These are phyloP conservation scores for Tachycineta bicolor DNA, from an alignment of 2,113 vertebrate genomes.

Conservation along the genomic window DNA sequence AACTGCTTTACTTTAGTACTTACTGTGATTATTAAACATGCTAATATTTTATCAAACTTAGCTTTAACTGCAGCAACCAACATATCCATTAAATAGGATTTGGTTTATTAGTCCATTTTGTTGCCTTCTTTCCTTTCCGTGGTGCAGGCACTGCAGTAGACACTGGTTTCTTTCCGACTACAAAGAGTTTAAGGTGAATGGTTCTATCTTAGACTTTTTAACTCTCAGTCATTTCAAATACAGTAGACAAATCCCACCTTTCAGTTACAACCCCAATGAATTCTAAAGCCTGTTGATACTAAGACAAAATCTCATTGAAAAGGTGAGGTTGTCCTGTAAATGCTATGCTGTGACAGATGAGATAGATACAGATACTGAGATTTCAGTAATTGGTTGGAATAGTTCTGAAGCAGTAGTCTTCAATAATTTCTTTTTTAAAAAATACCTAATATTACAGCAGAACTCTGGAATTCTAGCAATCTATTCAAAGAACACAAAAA, in stretches of 20 bases:
- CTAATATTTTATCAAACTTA: not conserved
- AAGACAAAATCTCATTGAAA: not conserved
- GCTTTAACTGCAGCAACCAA: not conserved
- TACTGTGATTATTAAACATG: not conserved
- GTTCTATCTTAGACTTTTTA: not conserved
- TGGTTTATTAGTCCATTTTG: not conserved
- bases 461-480: not conserved
- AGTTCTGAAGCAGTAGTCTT: not conserved
- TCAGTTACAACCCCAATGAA: not conserved
- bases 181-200: not conserved
- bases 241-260: not conserved
- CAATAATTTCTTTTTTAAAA: not conserved
- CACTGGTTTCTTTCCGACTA: not conserved
- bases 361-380: not conserved
- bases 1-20: not conserved
- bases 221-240: not conserved
- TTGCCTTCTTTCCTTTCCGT: not conserved
- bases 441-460: not conserved
- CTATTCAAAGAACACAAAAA: not conserved
- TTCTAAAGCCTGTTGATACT: not conserved
- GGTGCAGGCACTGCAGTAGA: not conserved
- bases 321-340: not conserved
- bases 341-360: not conserved
- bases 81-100: not conserved
- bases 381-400: not conserved